Evolutionary conservation across 2,888 invertebrate genomes (phyloP).

Genomic region (Lasioglossum zephyrum): DNA sequence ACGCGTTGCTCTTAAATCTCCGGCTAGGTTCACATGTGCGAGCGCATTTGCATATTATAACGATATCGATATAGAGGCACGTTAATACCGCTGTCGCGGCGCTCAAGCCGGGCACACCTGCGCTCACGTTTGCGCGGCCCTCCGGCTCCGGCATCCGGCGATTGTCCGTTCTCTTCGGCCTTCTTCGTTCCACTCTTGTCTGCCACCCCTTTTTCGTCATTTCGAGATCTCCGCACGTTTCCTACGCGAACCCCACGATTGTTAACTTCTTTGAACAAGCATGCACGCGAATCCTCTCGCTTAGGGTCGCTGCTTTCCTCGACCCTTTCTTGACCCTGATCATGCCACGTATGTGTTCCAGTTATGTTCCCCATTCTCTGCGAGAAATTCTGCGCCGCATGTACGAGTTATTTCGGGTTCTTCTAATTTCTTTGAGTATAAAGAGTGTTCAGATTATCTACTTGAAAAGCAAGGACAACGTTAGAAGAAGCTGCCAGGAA

Average conservation of each 20-base stretch:
- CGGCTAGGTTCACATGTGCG: slow-evolving; percentile 33
- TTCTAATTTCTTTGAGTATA: no score
- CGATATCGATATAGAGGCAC: slow-evolving; percentile 76
- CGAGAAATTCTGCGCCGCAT: no score
- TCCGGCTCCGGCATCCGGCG: slow-evolving; percentile 71
- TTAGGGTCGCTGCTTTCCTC: not conserved
- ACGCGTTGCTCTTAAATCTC: slow-evolving; percentile 56
- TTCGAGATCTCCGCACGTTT: slow-evolving; percentile 18
- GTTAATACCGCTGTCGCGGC: slow-evolving; percentile 70
- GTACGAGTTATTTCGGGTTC: no score
- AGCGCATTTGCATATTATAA: slow-evolving; percentile 76
- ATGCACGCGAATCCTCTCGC: slow-evolving; percentile 5
- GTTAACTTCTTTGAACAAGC: not conserved
- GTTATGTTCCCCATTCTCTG: no score
- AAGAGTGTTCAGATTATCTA: no score
- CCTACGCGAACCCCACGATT: slow-evolving; percentile 11
- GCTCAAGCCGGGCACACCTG: slow-evolving; percentile 67
- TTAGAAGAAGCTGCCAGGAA: no score
- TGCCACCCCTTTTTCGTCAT: slow-evolving; percentile 40
- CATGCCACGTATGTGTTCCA: not conserved
- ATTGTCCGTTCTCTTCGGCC: slow-evolving; percentile 62
- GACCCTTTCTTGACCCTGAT: not conserved
- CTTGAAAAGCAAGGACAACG: no score
- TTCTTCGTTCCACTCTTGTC: slow-evolving; percentile 39
- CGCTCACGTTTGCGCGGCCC: slow-evolving; percentile 63